Percentiles rank a stretch among this genome's conserved stretches.
Conservation (phyloP, 2,113 vertebrate genomes). For the Phaethornis superciliosus region DNA sequence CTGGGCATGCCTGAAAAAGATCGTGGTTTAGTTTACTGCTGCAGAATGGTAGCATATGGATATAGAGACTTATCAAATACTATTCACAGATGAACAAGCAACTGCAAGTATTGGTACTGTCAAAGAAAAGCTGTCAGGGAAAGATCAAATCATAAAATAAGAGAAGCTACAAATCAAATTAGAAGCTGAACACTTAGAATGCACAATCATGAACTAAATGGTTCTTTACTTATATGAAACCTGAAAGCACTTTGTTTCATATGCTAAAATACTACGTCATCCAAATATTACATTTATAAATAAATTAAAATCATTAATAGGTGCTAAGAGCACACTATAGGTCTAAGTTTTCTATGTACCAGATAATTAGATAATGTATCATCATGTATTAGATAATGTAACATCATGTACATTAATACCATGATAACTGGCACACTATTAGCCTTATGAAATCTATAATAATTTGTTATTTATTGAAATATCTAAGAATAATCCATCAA, state of each 20-base stretch:
- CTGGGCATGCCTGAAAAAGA: constrained; percentile 25
- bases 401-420: neutral
- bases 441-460: neutral
- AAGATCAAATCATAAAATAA: neutral
- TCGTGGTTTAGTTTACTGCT: neutral
- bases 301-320: neutral
- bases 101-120: neutral
- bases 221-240: neutral
- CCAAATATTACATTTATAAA: neutral
- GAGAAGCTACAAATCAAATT: neutral
- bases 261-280: neutral
- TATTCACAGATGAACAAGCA: constrained; percentile 10
- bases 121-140: constrained; percentile 1
- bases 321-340: neutral
- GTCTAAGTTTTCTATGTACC: neutral
- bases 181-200: neutral
- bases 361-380: neutral
- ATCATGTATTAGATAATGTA: too few species aligned
- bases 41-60: constrained; percentile 19
- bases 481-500: neutral
- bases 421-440: neutral
- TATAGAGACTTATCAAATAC: neutral
- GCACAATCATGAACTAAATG: neutral
- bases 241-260: neutral
- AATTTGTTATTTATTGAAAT: neutral